Conservation (phyloP, 1,140 invertebrate species). For the Drosophila teissieri region DNA sequence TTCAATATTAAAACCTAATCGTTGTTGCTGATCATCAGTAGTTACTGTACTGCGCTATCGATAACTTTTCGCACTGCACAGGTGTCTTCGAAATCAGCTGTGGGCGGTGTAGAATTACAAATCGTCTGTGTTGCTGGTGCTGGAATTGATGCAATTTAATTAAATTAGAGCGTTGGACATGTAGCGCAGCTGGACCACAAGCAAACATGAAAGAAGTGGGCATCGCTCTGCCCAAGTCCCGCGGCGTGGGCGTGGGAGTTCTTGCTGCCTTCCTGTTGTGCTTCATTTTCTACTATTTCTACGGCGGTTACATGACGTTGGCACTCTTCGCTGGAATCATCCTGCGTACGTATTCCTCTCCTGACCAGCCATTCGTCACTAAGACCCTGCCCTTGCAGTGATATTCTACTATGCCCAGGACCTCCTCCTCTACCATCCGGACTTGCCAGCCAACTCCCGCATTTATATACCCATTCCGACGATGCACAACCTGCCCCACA, state of each 20-base stretch:
- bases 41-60: constrained; percentile 3
- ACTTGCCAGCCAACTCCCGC: constrained; percentile 93
- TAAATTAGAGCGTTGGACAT: constrained; percentile 33
- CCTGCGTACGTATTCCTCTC: constrained; percentile 87
- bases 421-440: constrained; percentile 94
- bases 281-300: constrained; percentile 92
- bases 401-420: constrained; percentile 94
- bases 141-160: constrained; percentile 28
- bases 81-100: constrained; percentile 33
- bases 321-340: constrained; percentile 88
- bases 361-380: not conserved
- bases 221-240: constrained; percentile 73
- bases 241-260: constrained; percentile 67
- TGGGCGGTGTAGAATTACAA: constrained; percentile 28
- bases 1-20: too few species aligned
- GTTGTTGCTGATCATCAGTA: not conserved
- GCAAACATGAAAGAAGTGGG: constrained; percentile 75
- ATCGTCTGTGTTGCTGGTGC: constrained; percentile 12
- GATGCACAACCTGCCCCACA: constrained; percentile 90
- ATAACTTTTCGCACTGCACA: constrained; percentile 18
- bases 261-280: constrained; percentile 62
- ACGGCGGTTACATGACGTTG: constrained; percentile 90
- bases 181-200: constrained; percentile 47
- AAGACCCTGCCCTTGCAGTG: constrained; percentile 85
- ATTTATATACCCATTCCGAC: constrained; percentile 94